Base-by-base conservation (phyloP, 2,797 vertebrate species). In the Enteromius treurensis region DNA sequence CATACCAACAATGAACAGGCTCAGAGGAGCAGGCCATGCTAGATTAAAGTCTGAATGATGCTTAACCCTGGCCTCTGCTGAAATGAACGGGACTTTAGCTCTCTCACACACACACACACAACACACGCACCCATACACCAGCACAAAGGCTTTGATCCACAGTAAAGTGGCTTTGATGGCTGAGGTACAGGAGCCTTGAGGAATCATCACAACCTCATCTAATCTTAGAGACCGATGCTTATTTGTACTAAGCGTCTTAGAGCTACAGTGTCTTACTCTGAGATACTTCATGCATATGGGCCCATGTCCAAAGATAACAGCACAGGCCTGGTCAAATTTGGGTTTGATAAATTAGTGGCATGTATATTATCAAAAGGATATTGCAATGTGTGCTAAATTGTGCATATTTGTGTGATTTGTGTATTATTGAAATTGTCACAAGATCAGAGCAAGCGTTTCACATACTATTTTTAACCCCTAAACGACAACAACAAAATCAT, bases 1-100 rank as follows among this genome's bases (percentile, higher is more conserved):
- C 74, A 71, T 60, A 87, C 85, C 84, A 77, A 88, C 85, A 83
- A 83, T 78, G 75, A 83, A 64, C 82, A 78, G 82, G 69, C 81
- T 85, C 86, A 83, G 80, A 77, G 47, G 40, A 80, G 77, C 64
- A 80, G 68, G 68, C 75, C 75, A 78, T 69, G 65, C 32, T 64
- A 87, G 86, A 89, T 89, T 88, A 89, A 86, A 83, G 85, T 85
- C 75, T 86, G 64, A 86, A 84, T 83, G 84, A 85, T 80, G 84
- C 84, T 88, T 89, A 89, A 88, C 87, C 86, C 81, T 84, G 80
- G 85, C 64, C 73, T 86, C 85, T 84, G 70, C 68, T 70, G 86
- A 70, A 88, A 87, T 87, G 83, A 86, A 77, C 75, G 34, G 40
- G 62, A 80, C 76, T 82, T 65, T 55, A 53, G 64, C 84, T 74